Conservation (phyloP, 2,113 vertebrate genomes). For the Ceyx melanurus region DNA sequence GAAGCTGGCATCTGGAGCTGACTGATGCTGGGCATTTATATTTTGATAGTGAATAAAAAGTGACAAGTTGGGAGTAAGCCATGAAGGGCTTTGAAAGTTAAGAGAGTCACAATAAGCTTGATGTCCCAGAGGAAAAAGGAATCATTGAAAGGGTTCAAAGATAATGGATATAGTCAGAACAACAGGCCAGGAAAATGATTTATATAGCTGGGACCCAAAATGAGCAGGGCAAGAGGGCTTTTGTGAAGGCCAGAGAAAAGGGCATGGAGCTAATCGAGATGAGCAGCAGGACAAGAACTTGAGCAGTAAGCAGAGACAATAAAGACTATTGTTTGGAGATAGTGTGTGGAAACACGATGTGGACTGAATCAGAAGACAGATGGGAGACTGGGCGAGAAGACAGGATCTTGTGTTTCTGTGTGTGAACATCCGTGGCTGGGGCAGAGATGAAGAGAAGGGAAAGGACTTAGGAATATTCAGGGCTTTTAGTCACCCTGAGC, state of each 20-base stretch:
- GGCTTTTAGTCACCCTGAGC: neutral
- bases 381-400: neutral
- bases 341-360: neutral
- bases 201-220: conserved; percentile 35
- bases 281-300: neutral
- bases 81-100: conserved; percentile 66
- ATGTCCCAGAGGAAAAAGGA: conserved; percentile 54
- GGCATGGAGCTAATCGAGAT: neutral
- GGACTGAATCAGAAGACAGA: neutral
- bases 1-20: conserved; percentile 53
- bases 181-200: conserved; percentile 56
- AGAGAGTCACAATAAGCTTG: conserved; percentile 61
- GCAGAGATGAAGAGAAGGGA: neutral
- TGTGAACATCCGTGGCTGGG: neutral
- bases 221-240: conserved; percentile 32
- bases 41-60: conserved; percentile 69
- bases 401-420: neutral
- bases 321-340: conserved; percentile 3
- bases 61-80: conserved; percentile 65
- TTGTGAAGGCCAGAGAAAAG: conserved; percentile 39
- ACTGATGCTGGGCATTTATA: conserved; percentile 66
- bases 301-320: conserved; percentile 23
- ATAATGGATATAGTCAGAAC: conserved; percentile 49
- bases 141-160: conserved; percentile 54
- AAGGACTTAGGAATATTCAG: neutral